A percentile compares a stretch with the other conserved stretches of the same genome.
phyloP scores from a whole-genome alignment of 2,113 vertebrate species.

The Melanocharis versteri region DNA sequence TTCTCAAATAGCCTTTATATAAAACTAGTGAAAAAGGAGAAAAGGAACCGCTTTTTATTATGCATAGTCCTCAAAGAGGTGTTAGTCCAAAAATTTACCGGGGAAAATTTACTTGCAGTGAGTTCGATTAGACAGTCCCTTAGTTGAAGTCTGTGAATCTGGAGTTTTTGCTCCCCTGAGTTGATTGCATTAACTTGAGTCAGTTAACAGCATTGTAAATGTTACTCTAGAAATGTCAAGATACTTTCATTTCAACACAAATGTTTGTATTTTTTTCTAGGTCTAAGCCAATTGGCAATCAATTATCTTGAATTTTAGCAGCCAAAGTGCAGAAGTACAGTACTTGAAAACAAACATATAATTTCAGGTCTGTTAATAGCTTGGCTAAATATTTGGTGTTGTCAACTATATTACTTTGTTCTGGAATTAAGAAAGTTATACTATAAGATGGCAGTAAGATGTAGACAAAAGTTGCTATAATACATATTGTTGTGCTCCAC shows the following conservation, averaged over 20 bases:
- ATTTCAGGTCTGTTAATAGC: background rate
- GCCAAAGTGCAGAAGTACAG: background rate
- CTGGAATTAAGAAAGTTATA: background rate
- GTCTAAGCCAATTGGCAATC: background rate
- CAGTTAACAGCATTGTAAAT: background rate
- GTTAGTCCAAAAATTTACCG: background rate
- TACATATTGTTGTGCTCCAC: too few species aligned
- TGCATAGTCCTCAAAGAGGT: background rate
- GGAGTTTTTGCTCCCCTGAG: background rate
- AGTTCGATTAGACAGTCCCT: background rate
- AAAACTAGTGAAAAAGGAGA: background rate
- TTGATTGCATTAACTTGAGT: background rate
- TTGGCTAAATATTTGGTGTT: background rate
- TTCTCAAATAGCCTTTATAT: background rate
- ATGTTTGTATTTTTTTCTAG: background rate
- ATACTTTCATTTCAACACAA: background rate
- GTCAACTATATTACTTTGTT: background rate
- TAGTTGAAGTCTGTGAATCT: background rate
- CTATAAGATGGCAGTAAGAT: background rate
- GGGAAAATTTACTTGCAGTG: background rate
- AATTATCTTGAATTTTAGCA: background rate
- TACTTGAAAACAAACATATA: background rate
- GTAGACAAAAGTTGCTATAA: background rate
- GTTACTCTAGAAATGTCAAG: background rate
- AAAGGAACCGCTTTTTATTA: background rate